Base-by-base conservation (phyloP, 1,140 invertebrate species). In the Drosophila auraria region DNA sequence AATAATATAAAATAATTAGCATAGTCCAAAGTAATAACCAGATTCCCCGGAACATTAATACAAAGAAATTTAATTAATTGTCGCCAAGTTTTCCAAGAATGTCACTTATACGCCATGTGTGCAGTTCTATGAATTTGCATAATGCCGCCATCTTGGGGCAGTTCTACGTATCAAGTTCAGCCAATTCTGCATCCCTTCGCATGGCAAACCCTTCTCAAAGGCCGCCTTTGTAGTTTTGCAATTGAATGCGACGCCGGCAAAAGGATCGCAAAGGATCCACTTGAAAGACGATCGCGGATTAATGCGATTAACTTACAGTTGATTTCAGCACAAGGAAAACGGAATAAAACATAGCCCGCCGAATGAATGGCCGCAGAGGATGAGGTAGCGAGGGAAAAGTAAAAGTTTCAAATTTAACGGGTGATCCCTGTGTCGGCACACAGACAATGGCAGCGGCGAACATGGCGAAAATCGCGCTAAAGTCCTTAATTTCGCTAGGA, bases 221-320 rank as follows among this genome's bases (percentile, higher is more conserved):
- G 38, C 50, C 36, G 40, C 50, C 36, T 38, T 73, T 47, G 68
- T 65, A 69, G 59, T 87, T 80, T 73, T 57, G 64, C 83, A 80
- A 87, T 47, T 79, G 78, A 86, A 72, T 82, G 70, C 59, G 12
- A 51, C n/a, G 62, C 62, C 69, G 61, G 60, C 63, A 87, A 89
- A 83, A 69, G 81, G 70, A 82, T 89, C 70, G 33, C 42, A 27
- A 15, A 51, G 73, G 61, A 69, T 70, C 68, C 81, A 84, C 84
- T 89, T 87, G 84, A 87, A 87, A 87, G 87, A 69, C 78, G 84
- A 87, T 87, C 84, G 82, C 81, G 74, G 84, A 87, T 87, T 87
- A 87, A 87, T 87, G 84, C 70, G 84, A 87, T 87, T 87, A 87
- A 84, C 84, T 75, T 87, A 90, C 86, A 90, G 86, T 90, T 87